Evolutionary conservation across 2,797 vertebrate genomes (phyloP).

Genomic region (Rhyacichthys aspro): DNA sequence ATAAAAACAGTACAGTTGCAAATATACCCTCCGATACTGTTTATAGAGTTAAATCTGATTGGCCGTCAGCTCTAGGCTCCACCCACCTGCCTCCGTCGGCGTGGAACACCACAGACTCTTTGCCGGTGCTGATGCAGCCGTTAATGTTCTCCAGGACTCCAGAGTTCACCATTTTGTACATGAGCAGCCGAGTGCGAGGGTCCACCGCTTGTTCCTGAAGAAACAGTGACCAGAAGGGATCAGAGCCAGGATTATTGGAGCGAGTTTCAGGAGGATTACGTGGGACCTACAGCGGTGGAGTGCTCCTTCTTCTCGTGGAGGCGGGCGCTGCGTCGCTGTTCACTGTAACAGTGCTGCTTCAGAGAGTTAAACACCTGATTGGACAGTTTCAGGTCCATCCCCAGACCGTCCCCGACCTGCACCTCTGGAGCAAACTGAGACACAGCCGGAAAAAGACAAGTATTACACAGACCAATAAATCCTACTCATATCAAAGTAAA

Average conservation of each 20-base stretch:
- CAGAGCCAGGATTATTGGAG: too few species aligned
- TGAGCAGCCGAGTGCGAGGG: constrained; percentile 92
- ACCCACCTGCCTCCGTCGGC: constrained; percentile 91
- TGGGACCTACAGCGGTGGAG: constrained; percentile 89
- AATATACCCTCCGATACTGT: too few species aligned
- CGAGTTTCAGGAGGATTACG: too few species aligned
- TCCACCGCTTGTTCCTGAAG: constrained; percentile 96
- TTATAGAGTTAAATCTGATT: too few species aligned
- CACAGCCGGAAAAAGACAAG: not conserved
- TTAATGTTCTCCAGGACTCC: constrained; percentile 92
- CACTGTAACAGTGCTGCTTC: constrained; percentile 93
- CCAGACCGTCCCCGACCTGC: constrained; percentile 92
- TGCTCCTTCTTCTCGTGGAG: constrained; percentile 98
- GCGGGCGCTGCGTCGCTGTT: constrained; percentile 91
- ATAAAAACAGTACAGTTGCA: too few species aligned
- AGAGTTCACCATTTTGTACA: constrained; percentile 96
- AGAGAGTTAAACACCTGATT: constrained; percentile 97
- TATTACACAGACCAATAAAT: too few species aligned
- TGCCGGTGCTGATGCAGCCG: constrained; percentile 97
- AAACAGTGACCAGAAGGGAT: not conserved
- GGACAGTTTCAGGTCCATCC: constrained; percentile 96
- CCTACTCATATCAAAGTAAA: too few species aligned
- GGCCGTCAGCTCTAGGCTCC: not conserved
- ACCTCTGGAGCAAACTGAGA: constrained; percentile 93
- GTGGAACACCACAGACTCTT: constrained; percentile 96